Conservation (phyloP, 2,113 vertebrate genomes). For the Rhinopithecus roxellana region DNA sequence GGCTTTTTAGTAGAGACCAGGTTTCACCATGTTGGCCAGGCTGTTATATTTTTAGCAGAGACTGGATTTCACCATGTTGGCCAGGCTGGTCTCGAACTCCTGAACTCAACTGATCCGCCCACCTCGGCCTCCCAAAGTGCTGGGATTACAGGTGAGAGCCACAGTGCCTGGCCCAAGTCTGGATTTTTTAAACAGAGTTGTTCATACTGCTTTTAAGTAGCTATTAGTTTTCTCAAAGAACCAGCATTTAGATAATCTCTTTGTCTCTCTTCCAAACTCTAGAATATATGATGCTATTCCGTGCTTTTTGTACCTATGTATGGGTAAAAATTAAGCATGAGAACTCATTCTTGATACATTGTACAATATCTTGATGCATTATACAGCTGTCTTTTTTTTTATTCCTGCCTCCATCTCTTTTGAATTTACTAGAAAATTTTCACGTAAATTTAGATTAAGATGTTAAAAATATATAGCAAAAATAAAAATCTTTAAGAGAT, state of each 20-base stretch:
- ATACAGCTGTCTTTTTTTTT: not conserved
- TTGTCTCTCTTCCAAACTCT: not conserved
- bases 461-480: not conserved
- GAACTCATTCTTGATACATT: not conserved
- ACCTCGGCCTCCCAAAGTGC: too few relatives aligned
- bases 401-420: not conserved
- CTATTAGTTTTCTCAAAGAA: not conserved
- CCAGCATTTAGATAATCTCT: not conserved
- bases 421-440: conserved; percentile 2
- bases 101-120: too few relatives aligned
- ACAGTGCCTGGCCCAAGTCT: not conserved
- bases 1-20: too few relatives aligned
- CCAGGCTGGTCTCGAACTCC: too few relatives aligned
- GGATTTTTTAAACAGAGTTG: not conserved
- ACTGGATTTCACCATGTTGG: too few relatives aligned
- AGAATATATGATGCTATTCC: not conserved
- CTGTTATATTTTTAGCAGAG: too few relatives aligned
- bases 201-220: not conserved
- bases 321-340: not conserved
- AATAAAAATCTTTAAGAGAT: not conserved
- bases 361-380: not conserved
- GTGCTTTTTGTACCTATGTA: not conserved
- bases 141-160: too few relatives aligned
- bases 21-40: too few relatives aligned
- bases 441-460: not conserved